Conservation (phyloP, 1,140 invertebrate genomes). For the Drosophila bocki region DNA sequence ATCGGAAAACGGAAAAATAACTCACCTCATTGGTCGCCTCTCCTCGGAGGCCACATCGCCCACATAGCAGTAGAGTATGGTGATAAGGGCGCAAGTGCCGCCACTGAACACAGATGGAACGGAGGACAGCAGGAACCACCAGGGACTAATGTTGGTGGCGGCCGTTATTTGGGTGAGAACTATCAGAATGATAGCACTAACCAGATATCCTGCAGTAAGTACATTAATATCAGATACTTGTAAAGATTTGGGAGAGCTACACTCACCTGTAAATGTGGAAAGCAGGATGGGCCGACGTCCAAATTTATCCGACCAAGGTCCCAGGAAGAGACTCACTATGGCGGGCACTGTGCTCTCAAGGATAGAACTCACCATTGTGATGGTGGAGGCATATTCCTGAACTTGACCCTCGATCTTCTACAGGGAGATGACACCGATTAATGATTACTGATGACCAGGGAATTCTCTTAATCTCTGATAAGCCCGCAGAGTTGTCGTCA, state of each 20-base stretch:
- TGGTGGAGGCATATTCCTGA: conserved; percentile 87
- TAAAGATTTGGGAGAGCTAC: background rate
- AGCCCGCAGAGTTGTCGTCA: conserved; percentile 2
- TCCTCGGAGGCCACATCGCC: conserved; percentile 87
- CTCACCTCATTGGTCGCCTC: conserved; percentile 85
- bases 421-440: conserved; percentile 20
- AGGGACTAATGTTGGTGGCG: conserved; percentile 85
- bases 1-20: too few relatives aligned
- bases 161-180: conserved; percentile 61
- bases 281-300: conserved; percentile 89
- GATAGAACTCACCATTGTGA: conserved; percentile 87
- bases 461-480: conserved; percentile 15
- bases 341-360: conserved; percentile 88
- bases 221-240: background rate
- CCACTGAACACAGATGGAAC: conserved; percentile 87
- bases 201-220: conserved; percentile 61
- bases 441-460: background rate
- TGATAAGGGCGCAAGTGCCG: conserved; percentile 87
- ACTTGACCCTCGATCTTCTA: conserved; percentile 87
- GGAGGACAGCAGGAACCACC: conserved; percentile 87
- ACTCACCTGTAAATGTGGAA: conserved; percentile 85
- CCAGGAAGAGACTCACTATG: conserved; percentile 88
- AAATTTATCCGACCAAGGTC: conserved; percentile 90
- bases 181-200: conserved; percentile 53
- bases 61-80: conserved; percentile 88